A percentile compares a stretch with the other conserved stretches of the same genome.
Conservation (phyloP, 2,888 invertebrate genomes). For the Blastobasis adustella region DNA sequence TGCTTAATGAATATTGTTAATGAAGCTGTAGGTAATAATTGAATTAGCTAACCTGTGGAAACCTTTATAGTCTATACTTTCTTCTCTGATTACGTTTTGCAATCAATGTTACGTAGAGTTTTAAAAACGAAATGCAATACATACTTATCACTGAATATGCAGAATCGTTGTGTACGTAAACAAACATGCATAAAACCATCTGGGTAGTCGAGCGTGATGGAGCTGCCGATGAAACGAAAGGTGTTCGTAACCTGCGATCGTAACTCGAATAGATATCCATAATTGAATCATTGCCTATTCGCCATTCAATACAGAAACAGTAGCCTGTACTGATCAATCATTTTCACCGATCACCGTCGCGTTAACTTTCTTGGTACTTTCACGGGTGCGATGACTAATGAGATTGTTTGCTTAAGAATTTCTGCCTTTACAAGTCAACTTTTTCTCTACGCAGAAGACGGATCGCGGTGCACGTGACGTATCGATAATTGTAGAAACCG, state of each 20-base stretch:
- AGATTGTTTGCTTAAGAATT: constrained; percentile 32
- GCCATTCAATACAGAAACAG: constrained; percentile 28
- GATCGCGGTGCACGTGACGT: constrained; percentile 13
- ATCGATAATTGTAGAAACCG: constrained; percentile 32
- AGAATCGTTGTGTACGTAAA: too few relatives aligned
- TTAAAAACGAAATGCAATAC: not conserved
- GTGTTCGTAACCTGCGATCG: constrained; percentile 12
- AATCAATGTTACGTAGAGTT: not conserved
- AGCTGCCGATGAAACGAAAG: constrained; percentile 19
- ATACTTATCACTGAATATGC: constrained; percentile 9
- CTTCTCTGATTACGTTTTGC: too few relatives aligned
- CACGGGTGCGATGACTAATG: constrained; percentile 35
- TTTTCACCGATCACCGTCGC: constrained; percentile 30
- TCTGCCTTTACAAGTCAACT: constrained; percentile 5
- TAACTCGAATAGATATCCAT: constrained; percentile 24
- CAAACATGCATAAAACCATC: too few relatives aligned
- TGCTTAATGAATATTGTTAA: too few relatives aligned
- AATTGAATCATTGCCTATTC: constrained; percentile 31
- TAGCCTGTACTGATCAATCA: constrained; percentile 36
- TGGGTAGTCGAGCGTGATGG: too few relatives aligned
- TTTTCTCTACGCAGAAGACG: constrained; percentile 10
- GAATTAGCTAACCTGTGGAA: too few relatives aligned
- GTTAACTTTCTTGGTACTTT: constrained; percentile 42
- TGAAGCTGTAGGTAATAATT: too few relatives aligned
- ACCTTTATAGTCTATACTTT: too few relatives aligned